A percentile compares a stretch with the other conserved stretches of the same genome.
phyloP scores from a whole-genome alignment of 2,113 vertebrate genomes.

The Brachyhypopomus gauderio region DNA sequence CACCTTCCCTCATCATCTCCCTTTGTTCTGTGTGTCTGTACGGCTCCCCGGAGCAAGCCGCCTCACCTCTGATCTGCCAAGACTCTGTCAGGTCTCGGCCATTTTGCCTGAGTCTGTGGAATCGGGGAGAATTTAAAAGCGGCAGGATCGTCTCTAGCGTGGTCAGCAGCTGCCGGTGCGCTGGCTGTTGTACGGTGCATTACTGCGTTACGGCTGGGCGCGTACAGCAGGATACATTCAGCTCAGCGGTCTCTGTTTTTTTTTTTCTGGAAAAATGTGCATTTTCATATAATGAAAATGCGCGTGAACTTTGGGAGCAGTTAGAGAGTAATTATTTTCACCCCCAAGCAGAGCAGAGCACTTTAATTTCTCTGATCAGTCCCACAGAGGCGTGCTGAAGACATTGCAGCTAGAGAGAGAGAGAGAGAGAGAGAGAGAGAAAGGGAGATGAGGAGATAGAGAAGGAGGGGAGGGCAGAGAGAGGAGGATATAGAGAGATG shows the following conservation, averaged over 20 bases:
- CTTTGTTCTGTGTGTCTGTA: no score
- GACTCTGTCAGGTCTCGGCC: no score
- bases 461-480: not conserved
- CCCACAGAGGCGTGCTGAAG: slow-evolving; percentile 22
- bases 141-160: not conserved
- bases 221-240: slow-evolving; percentile 66
- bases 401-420: not conserved
- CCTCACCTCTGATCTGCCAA: no score
- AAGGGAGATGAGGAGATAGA: not conserved
- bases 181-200: not conserved
- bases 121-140: no score
- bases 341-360: slow-evolving; percentile 60
- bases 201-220: not conserved
- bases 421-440: not conserved
- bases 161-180: no score
- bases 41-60: no score
- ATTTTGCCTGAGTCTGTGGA: no score
- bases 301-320: slow-evolving; percentile 57
- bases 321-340: slow-evolving; percentile 63
- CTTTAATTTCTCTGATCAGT: slow-evolving; percentile 51
- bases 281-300: slow-evolving; percentile 66
- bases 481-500: not conserved
- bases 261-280: slow-evolving; percentile 65
- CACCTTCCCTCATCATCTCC: no score
- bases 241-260: slow-evolving; percentile 54